Evolutionary conservation across 2,888 invertebrate genomes (phyloP).

Genomic region (Chamaedrilus cognettii): DNA sequence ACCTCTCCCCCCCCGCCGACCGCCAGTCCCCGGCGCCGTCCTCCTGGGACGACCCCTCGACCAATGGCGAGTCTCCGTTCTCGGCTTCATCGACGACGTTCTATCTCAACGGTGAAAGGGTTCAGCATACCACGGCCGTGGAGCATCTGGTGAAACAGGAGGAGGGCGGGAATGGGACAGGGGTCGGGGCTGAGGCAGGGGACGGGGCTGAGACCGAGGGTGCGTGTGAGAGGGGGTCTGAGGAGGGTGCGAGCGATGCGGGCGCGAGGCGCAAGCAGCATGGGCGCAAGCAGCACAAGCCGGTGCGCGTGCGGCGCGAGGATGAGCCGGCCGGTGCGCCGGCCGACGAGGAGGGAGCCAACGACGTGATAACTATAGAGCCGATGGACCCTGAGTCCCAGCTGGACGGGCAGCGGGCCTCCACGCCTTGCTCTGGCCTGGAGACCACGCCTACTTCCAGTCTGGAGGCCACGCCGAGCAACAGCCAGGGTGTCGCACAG

Average conservation of each 20-base stretch:
- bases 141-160: neutral
- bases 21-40: neutral
- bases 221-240: neutral
- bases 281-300: conserved; percentile 37
- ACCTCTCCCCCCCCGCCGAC: too few species aligned
- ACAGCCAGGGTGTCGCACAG: neutral
- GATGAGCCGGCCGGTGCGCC: neutral
- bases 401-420: neutral
- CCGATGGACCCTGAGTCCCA: neutral
- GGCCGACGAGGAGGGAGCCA: neutral
- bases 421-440: neutral
- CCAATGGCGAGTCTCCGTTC: neutral
- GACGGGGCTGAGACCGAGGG: neutral
- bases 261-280: conserved; percentile 19
- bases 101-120: neutral
- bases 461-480: neutral
- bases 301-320: conserved; percentile 28
- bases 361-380: neutral
- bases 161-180: neutral
- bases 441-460: neutral
- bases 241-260: neutral
- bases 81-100: neutral
- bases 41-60: neutral
- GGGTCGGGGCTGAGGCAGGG: neutral
- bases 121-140: neutral